Conservation (phyloP, 2,888 invertebrate species). For the Hyposoter dolosus region DNA sequence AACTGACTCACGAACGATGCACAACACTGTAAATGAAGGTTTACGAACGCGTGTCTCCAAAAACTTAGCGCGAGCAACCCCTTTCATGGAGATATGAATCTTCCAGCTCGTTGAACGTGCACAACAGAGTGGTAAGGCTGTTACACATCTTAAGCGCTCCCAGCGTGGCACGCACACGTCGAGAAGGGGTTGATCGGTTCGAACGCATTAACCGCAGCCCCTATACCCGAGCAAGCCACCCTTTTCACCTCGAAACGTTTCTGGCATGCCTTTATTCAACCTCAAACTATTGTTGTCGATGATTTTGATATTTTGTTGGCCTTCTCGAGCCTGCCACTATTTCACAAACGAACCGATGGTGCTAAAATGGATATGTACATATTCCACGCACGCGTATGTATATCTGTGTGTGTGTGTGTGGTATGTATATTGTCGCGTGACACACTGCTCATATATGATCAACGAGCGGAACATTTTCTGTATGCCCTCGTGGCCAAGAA, state of each 20-base stretch:
- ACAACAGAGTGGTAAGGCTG: slow-evolving; percentile 75
- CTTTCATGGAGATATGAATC: slow-evolving; percentile 81
- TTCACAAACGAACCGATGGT: slow-evolving; percentile 70
- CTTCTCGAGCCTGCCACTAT: slow-evolving; percentile 73
- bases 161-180: slow-evolving; percentile 73
- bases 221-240: slow-evolving; percentile 25
- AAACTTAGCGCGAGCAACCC: slow-evolving; percentile 74
- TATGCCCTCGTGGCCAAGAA: slow-evolving; percentile 36
- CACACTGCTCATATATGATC: slow-evolving; percentile 52
- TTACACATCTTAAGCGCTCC: slow-evolving; percentile 52
- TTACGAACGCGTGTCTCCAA: slow-evolving; percentile 38
- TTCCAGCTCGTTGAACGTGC: slow-evolving; percentile 82
- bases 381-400: slow-evolving; percentile 51
- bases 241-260: slow-evolving; percentile 12
- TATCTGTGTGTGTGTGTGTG: background rate
- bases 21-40: slow-evolving; percentile 32
- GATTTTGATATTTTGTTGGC: slow-evolving; percentile 72
- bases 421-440: slow-evolving; percentile 45
- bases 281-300: slow-evolving; percentile 72
- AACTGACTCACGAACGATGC: slow-evolving; percentile 35
- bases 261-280: slow-evolving; percentile 47
- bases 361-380: slow-evolving; percentile 69
- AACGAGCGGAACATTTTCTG: slow-evolving; percentile 57
- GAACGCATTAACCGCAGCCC: slow-evolving; percentile 74
- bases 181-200: slow-evolving; percentile 76